Conservation (phyloP, 1,140 invertebrate species). For the Doryteuthis pealeii region DNA sequence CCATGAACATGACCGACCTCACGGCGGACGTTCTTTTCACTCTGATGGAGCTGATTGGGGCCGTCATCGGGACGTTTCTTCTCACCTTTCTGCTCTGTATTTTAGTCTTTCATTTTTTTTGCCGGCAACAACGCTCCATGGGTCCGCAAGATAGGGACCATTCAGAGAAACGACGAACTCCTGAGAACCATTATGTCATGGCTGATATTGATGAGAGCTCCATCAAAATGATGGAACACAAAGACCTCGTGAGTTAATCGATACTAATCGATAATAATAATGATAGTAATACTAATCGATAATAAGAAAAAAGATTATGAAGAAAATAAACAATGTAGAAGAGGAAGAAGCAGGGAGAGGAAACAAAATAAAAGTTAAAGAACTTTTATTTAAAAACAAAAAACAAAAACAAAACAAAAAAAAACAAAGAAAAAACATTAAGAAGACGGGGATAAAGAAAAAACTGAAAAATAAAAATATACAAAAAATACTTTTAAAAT, state of each 20-base stretch:
- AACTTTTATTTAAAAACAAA: too few species aligned
- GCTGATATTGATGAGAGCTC: conserved; percentile 28
- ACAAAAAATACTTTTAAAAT: too few species aligned
- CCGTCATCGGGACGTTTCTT: conserved; percentile 56
- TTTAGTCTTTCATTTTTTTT: conserved; percentile 49
- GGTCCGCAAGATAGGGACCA: conserved; percentile 29
- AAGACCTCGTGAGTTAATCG: conserved; percentile 9
- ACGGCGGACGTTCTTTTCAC: conserved; percentile 32
- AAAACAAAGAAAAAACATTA: too few species aligned
- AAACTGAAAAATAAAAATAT: too few species aligned
- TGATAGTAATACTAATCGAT: background rate
- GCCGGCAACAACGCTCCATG: conserved; percentile 32
- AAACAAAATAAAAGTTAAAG: too few species aligned
- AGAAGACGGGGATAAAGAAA: too few species aligned
- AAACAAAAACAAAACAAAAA: too few species aligned
- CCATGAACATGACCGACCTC: conserved; percentile 24
- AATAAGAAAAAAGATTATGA: background rate
- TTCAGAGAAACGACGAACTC: conserved; percentile 23
- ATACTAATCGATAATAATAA: background rate
- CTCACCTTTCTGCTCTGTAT: conserved; percentile 53
- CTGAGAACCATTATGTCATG: conserved; percentile 28
- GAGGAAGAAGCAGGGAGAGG: too few species aligned
- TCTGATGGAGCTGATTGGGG: conserved; percentile 51
- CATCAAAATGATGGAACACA: conserved; percentile 29
- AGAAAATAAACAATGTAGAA: background rate